These are phyloP conservation scores for Lutraria rhynchaena DNA, from an alignment of 1,140 invertebrate species.

Conservation along the genomic window DNA sequence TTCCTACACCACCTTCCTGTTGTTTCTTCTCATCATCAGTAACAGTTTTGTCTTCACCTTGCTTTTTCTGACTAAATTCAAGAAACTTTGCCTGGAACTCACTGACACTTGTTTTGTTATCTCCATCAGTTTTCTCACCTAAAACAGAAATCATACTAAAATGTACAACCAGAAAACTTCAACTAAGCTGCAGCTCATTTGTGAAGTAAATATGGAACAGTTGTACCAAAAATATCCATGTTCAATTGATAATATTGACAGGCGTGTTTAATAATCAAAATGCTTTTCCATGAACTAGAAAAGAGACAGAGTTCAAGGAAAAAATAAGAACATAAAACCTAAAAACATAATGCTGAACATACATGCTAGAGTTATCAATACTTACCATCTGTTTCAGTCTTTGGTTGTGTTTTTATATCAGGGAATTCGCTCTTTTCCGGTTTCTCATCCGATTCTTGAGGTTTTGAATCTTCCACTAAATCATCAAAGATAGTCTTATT, in stretches of 20 bases:
- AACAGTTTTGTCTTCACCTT: slow-evolving; percentile 54
- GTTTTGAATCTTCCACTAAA: slow-evolving; percentile 82
- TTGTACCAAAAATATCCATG: no score
- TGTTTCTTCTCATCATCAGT: slow-evolving; percentile 33
- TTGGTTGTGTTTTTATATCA: slow-evolving; percentile 56
- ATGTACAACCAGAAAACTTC: no score
- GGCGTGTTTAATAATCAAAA: no score
- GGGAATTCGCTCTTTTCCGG: slow-evolving; percentile 49
- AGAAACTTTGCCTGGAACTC: slow-evolving; percentile 82
- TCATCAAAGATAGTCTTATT: slow-evolving; percentile 78
- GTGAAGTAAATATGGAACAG: no score
- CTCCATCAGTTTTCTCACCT: slow-evolving; percentile 37
- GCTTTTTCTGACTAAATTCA: slow-evolving; percentile 82
- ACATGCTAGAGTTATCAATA: neutral
- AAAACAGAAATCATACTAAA: no score
- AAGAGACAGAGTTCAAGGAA: no score
- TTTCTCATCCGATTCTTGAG: slow-evolving; percentile 49
- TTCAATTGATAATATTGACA: no score
- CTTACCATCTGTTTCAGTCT: neutral
- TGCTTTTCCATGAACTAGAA: no score
- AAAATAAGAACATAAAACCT: no score
- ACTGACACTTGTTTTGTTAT: slow-evolving; percentile 47
- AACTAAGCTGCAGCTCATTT: no score
- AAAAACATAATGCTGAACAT: no score
- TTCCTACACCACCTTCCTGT: slow-evolving; percentile 63